phyloP scores from a whole-genome alignment of 2,113 vertebrate species.

The Elephas maximus region DNA sequence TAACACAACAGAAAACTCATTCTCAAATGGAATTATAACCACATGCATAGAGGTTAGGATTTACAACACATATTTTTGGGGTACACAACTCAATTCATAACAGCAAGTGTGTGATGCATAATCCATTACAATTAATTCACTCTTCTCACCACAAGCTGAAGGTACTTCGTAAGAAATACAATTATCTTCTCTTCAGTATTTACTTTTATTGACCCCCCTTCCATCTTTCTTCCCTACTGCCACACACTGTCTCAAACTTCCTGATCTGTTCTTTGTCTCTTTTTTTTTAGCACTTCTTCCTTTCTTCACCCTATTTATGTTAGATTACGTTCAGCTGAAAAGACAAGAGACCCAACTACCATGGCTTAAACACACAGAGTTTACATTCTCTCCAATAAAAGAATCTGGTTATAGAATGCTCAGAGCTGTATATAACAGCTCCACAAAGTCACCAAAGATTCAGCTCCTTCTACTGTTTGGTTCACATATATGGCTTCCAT shows the following conservation, averaged over 20 bases:
- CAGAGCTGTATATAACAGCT: background rate
- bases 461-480: background rate
- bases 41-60: background rate
- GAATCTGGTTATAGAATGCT: background rate
- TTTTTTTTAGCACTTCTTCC: background rate
- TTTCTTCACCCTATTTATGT: background rate
- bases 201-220: background rate
- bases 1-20: background rate
- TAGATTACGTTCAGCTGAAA: background rate
- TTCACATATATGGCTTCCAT: background rate
- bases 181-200: background rate
- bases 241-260: background rate
- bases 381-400: constrained; percentile 13
- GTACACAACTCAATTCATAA: background rate
- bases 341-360: background rate
- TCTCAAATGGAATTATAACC: background rate
- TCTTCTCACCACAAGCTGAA: background rate
- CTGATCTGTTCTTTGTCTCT: background rate
- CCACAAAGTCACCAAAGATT: background rate
- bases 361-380: background rate
- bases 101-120: background rate
- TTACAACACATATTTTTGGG: background rate
- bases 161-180: background rate
- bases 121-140: background rate
- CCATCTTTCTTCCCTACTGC: background rate